Conservation (phyloP, 1,140 invertebrate species). For the Nephila pilipes region DNA sequence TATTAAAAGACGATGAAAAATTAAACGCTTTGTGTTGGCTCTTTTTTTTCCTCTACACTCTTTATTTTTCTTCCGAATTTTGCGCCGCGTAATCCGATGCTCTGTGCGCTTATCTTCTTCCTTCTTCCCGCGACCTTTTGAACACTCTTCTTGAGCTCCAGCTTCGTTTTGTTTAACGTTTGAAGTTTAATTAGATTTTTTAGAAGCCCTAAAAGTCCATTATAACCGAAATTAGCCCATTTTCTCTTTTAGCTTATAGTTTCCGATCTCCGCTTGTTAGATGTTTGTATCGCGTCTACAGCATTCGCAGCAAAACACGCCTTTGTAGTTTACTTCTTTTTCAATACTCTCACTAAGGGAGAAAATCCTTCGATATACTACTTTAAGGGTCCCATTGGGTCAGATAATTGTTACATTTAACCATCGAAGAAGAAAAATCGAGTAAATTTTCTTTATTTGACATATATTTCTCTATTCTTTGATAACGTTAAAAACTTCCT, state of each 20-base stretch:
- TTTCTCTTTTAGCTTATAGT: conserved; percentile 42
- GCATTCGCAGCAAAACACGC: background rate
- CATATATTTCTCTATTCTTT: no score
- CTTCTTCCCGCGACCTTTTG: conserved; percentile 39
- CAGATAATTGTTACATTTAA: background rate
- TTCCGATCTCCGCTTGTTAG: background rate
- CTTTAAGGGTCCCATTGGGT: no score
- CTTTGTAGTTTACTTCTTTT: background rate
- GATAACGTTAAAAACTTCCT: no score
- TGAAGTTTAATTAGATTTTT: conserved; percentile 72
- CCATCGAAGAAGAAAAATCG: background rate
- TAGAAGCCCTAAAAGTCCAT: conserved; percentile 49
- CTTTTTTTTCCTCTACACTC: conserved; percentile 34
- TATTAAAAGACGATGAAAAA: conserved; percentile 62
- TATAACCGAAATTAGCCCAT: conserved; percentile 61
- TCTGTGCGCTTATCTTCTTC: background rate
- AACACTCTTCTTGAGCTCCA: conserved; percentile 46
- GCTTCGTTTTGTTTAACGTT: conserved; percentile 48
- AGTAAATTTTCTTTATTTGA: background rate
- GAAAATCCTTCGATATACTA: background rate
- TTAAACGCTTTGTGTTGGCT: conserved; percentile 50
- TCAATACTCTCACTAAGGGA: background rate
- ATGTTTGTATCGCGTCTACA: background rate
- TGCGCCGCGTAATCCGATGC: conserved; percentile 51
- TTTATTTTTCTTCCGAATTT: conserved; percentile 41